Conservation (phyloP, 2,797 vertebrate genomes). For the Astyanax mexicanus region DNA sequence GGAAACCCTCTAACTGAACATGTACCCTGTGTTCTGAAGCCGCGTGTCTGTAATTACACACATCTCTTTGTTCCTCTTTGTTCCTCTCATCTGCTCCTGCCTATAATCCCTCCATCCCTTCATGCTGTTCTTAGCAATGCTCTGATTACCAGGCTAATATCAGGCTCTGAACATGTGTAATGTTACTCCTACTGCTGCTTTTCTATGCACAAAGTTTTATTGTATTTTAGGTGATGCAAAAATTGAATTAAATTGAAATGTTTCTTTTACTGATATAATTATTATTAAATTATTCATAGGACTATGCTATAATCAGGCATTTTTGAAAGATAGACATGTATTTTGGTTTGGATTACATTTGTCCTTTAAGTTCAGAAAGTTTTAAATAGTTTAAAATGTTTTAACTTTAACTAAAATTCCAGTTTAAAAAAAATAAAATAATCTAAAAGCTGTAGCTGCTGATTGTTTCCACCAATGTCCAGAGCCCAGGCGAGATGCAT, state of each 20-base stretch:
- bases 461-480: background rate
- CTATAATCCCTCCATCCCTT: background rate
- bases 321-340: background rate
- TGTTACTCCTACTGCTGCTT: background rate
- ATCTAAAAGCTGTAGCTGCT: background rate
- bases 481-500: background rate
- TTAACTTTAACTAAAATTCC: too few species aligned
- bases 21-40: background rate
- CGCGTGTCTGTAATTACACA: conserved; percentile 19
- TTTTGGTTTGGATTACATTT: background rate
- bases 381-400: background rate
- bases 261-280: background rate
- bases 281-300: background rate
- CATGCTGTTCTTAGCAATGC: background rate
- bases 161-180: background rate
- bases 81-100: conserved; percentile 2
- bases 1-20: background rate
- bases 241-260: too few species aligned
- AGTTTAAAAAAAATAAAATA: too few species aligned
- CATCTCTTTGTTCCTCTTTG: background rate
- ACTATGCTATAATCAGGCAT: background rate
- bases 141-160: conserved; percentile 14
- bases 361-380: background rate
- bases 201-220: too few species aligned
- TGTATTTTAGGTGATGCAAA: too few species aligned